Conservation (phyloP, 2,797 vertebrate genomes). For the Microctenopoma steveboyesi region DNA sequence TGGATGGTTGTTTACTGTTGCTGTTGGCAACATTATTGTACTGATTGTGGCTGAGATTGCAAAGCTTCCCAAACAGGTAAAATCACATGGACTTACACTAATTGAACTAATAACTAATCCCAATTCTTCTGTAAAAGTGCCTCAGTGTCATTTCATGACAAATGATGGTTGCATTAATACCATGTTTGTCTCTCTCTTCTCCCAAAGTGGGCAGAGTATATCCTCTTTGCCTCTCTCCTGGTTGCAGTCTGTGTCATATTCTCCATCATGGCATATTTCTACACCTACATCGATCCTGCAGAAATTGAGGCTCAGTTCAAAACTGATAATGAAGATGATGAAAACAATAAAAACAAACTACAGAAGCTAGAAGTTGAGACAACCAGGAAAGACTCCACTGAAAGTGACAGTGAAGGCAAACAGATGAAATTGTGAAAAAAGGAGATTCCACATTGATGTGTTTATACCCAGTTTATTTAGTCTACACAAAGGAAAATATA, state of each 20-base stretch:
- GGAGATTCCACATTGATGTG: background rate
- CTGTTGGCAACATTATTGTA: slow-evolving; percentile 95
- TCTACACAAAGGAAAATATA: background rate
- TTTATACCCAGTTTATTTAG: slow-evolving; percentile 1
- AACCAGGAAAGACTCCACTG: slow-evolving; percentile 43
- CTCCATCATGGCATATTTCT: slow-evolving; percentile 92
- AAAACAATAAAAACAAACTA: slow-evolving; percentile 53
- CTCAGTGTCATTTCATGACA: background rate
- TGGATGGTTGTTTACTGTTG: slow-evolving; percentile 93
- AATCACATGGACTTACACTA: background rate
- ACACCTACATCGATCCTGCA: slow-evolving; percentile 90
- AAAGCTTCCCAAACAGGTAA: slow-evolving; percentile 86
- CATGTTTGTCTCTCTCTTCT: slow-evolving; percentile 18
- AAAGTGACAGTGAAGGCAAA: background rate
- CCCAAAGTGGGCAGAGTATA: slow-evolving; percentile 91
- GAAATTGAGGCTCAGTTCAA: slow-evolving; percentile 88
- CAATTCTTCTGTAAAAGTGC: background rate
- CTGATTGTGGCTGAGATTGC: slow-evolving; percentile 91
- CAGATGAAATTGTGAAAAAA: slow-evolving; percentile 70
- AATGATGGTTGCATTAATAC: slow-evolving; percentile 2
- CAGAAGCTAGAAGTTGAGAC: slow-evolving; percentile 59
- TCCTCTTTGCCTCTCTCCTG: slow-evolving; percentile 91
- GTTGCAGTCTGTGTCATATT: slow-evolving; percentile 90
- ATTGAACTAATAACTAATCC: background rate
- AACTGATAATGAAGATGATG: slow-evolving; percentile 59